Evolutionary conservation across 2,888 invertebrate species (phyloP), one percentile per base, ranked within the genome.

Genomic region (Euproctis similis): DNA sequence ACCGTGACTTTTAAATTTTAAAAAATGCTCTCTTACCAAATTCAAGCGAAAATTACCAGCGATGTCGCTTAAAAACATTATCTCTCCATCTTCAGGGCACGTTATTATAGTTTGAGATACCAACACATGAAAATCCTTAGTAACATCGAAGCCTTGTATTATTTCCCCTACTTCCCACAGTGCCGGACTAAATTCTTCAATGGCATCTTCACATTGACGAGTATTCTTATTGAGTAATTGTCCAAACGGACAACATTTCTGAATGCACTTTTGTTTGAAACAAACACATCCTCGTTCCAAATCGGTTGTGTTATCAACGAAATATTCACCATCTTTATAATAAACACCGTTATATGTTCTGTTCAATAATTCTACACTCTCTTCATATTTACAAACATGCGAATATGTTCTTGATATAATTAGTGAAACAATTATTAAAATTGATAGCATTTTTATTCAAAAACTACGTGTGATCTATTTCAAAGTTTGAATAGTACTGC

Each of bases 241-340:
- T 0, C 77, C 75, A 1, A 49, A 35, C 0, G 68, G 69, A 27
- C 80, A 80, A 16, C 80, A 80, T 33, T 80, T 80, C 1, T 53
- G 34, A 0, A 68, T 22, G 31, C 75, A 78, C 1, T 20, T 41
- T 13, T 55, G 45, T 14, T 67, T 66, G 1, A 38, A 41, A 26
- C 71, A 73, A 2, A 64, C 29, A 44, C 74, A 78, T 0, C 66
- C 71, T 36, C 62, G 51, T 20, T 59, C 36, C 2, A 24, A 24
- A 1, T 53, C 41, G 1, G 46, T 56, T 0, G 34, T 34, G 2
- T 44, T 39, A 20, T 69, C 61, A 1, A 46, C 28, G 25, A 49
- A 61, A 30, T 64, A 68, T 37, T 80, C 68, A 4, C 50, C 40
- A 5, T 31, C 42, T 0, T 40, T 17, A 14, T 70, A 77, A 10